These are phyloP conservation scores for Gymnothorax reevesii DNA, from an alignment of 2,797 vertebrate species.

Conservation along the genomic window DNA sequence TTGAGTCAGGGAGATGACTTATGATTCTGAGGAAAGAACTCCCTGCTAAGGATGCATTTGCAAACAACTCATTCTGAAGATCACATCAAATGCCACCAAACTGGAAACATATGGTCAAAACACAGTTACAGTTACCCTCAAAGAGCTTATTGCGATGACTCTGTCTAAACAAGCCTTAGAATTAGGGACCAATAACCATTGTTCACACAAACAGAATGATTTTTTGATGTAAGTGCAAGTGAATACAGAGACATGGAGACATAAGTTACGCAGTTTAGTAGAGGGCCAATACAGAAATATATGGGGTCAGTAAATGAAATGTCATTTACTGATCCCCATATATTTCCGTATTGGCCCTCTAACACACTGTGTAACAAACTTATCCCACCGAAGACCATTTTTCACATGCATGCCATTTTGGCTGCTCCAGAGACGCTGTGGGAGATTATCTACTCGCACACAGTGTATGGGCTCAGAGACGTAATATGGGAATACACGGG, in stretches of 20 bases:
- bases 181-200: neutral
- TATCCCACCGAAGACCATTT: too few relatives aligned
- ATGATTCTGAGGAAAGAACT: neutral
- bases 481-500: too few relatives aligned
- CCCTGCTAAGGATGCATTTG: neutral
- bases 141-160: neutral
- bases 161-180: neutral
- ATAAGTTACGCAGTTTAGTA: neutral
- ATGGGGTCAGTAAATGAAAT: too few relatives aligned
- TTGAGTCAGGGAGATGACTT: neutral
- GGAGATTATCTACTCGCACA: too few relatives aligned
- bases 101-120: neutral
- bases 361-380: too few relatives aligned
- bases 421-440: too few relatives aligned
- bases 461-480: too few relatives aligned
- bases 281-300: too few relatives aligned
- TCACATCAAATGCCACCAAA: neutral
- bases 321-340: too few relatives aligned
- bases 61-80: neutral
- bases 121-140: neutral
- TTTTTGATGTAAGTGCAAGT: conserved; percentile 11
- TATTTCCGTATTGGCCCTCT: too few relatives aligned
- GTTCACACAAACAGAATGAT: neutral
- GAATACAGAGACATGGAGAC: conserved; percentile 1
- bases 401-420: too few relatives aligned